Evolutionary conservation across 2,797 vertebrate species (phyloP), one percentile per base, ranked within the genome.

Genomic region (Neoniphon sammara): DNA sequence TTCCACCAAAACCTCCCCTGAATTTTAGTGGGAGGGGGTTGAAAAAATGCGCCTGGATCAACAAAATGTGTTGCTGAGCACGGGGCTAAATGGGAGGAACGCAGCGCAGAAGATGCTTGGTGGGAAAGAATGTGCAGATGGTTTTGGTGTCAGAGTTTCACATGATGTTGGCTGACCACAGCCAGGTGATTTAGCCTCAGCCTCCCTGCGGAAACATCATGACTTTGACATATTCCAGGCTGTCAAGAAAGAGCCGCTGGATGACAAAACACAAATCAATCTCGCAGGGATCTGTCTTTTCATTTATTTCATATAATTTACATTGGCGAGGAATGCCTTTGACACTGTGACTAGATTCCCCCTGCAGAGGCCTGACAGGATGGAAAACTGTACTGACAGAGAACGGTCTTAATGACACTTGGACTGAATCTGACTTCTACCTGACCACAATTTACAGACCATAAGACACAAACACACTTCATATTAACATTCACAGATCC

Each of bases 41-140:
- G 66, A 81, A 90, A 76, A 88, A 89, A 90, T 87, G 87, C 1
- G 59, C 62, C 67, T 80, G 67, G 14, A 80, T 79, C 80, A 89
- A 87, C 86, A 81, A 25, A 25, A 56, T 30, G 59, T 30, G 76
- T 67, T 72, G 76, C 42, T 2, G 17, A 42, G 30, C n/a, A 20
- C 7, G 10, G 53, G 23, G 20, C 15, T 53, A 7, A 15, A 20
- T 5, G 69, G 70, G 58, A 52, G 59, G 56, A 18, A 61, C 12
- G 34, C 2, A 0, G 9, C 1, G n/a, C 17, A 31, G 30, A n/a
- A 20, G 25, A 59, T 61, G 46, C 30, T 53, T 42, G 25, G 63
- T 75, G 61, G 70, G 70, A 72, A 63, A 60, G 49, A 36, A 25
- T 34, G 55, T 55, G 39, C 66, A 53, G n/a, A 39, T 18, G 10